Percentiles rank a stretch among this genome's conserved stretches.
Conservation (phyloP, 2,113 vertebrate species). For the Brachyhypopomus occidentalis region DNA sequence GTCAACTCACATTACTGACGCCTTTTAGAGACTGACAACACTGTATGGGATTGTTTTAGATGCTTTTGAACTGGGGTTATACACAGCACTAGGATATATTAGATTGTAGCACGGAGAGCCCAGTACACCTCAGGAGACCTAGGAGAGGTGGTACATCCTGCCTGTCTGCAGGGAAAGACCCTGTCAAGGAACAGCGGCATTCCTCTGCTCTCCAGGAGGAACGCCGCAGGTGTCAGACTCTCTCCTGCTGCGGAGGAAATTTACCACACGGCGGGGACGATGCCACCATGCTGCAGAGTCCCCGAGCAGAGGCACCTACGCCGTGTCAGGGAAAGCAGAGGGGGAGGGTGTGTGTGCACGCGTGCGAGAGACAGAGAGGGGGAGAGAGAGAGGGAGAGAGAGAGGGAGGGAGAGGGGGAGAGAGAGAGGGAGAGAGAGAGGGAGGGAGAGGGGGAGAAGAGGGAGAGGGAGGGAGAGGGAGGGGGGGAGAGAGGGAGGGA, state of each 20-base stretch:
- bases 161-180: conserved; percentile 1
- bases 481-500: no score
- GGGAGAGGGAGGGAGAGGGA: no score
- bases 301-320: conserved; percentile 60
- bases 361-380: neutral
- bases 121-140: neutral
- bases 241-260: conserved; percentile 62
- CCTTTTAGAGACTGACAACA: no score
- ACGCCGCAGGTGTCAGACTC: conserved; percentile 48
- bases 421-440: no score
- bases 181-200: conserved; percentile 16
- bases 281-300: conserved; percentile 68
- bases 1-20: no score
- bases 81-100: no score
- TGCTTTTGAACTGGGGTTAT: no score
- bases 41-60: no score
- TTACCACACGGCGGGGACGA: conserved; percentile 61
- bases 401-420: no score
- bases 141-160: conserved; percentile 23
- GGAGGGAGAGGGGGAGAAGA: neutral
- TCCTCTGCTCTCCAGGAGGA: conserved; percentile 8
- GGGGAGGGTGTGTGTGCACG: conserved; percentile 6
- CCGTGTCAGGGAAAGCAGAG: conserved; percentile 35
- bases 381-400: no score
- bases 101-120: neutral